Evolutionary conservation across 2,888 invertebrate genomes (phyloP), one percentile per base, ranked within the genome.

Genomic region (Psylliodes chrysocephalus): DNA sequence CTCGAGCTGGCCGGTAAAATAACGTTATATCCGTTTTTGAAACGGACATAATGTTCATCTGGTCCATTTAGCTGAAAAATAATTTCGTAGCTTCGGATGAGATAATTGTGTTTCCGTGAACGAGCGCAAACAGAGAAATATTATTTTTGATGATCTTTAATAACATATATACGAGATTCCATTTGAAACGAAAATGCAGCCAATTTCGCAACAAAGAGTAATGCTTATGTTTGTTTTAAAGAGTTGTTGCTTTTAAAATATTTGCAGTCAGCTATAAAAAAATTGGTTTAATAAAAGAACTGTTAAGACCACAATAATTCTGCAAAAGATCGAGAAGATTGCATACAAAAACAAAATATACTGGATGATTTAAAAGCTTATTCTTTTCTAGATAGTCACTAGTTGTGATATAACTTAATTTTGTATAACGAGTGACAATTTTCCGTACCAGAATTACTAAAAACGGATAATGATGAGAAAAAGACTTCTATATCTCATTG

Each of bases 101-200:
- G 47, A 47, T 47, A 47, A 47, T 47, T 47, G 47, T 12, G 47
- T 47, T 47, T 47, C 28, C 47, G 47, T 25, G 25, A 25, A 14
- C 19, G 46, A 47, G 28, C 12, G 25, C 47, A 47, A 47, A 42
- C 42, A 42, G 8, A 42, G 18, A 42, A 25, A 22, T 47, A 28
- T 47, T 47, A 47, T 47, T 47, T 47, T 47, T 47, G 47, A 47
- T 28, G 47, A 47, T 28, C 47, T 25, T 25, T 47, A 47, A 28
- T 47, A 12, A 28, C 25, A 15, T 12, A 47, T 42, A 18, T 42
- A 42, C 42, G 42, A n/a, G n/a, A 42, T 42, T 18, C 18, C 42
- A 42, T 42, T n/a, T 42, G 6, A 42, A 18, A 18, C 10, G 17
- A 47, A 47, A 25, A 25, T 25, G 19, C 14, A 12, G 25, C 28